Base-by-base conservation (phyloP, 2,113 vertebrate genomes). In the Lota lota region DNA sequence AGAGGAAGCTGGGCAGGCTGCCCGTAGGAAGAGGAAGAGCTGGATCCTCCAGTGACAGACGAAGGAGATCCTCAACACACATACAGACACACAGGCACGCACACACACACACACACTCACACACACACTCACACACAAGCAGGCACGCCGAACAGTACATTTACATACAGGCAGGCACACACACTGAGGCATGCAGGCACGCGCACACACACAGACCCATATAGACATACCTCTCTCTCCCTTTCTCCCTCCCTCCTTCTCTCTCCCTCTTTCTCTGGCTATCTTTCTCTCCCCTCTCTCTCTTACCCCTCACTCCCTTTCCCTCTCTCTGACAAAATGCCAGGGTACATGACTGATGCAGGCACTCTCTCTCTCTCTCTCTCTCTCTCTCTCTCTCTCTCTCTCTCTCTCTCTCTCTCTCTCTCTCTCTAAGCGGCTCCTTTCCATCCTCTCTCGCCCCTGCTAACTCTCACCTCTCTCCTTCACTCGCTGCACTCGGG, bases 1-100 rank as follows among this genome's bases (percentile, higher is more conserved):
- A 33, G 6, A 40, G 36, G 36, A 40, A 40, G 6, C 36, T 40
- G 66, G 61, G 2, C 53, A 53, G 68, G 51, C 66, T 62, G 68
- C 20, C 57, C 20, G 18, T 17, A 57, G 54, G 8, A 19, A 57
- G 54, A 57, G 54, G 19, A 19, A 57, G 54, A 57, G 54, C 7
- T 18, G 19, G 54, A 18, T 17, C 17, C 16, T 17, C 16, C 5
- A 18, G 54, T n/a, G 54, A 57, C 17, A 57, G 16, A 57, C 8
- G 17, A 57, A 19, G 14, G 54, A 40, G 36, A 40, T 40, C 36
- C 36, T 40, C 36, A 40, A 22, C 19, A 59, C 56, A 58, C 56
- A 50, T 14, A 50, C 8, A 51, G 11, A 7, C 8, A 51, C 8
- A 50, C 5, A 50, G 14, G 14, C 40, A 50, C 40, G 14, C 51